phyloP scores from a whole-genome alignment of 2,888 invertebrate species.

The Brenthis daphne region DNA sequence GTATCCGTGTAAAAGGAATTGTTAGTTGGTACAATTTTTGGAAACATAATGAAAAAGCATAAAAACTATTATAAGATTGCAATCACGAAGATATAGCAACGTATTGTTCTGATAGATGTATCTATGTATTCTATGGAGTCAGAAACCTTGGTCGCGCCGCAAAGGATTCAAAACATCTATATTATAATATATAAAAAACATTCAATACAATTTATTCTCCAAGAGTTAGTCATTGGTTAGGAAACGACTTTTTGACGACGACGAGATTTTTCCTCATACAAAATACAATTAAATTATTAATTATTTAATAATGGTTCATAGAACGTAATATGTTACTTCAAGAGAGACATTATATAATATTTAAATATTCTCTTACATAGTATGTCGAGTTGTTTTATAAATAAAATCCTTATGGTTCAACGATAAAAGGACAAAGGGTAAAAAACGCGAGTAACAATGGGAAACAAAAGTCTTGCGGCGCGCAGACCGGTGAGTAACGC shows the following conservation, averaged over 20 bases:
- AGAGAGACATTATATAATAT: no score
- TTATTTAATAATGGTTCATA: not conserved
- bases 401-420: constrained; percentile 1
- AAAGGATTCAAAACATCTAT: not conserved
- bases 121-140: not conserved
- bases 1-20: no score
- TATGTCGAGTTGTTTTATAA: no score
- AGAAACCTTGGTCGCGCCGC: constrained; percentile 3
- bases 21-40: no score
- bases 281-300: not conserved
- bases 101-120: constrained; percentile 7
- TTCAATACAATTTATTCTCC: constrained; percentile 4
- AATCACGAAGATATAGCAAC: constrained; percentile 6
- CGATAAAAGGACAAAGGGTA: constrained; percentile 16
- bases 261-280: constrained; percentile 2
- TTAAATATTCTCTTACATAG: no score
- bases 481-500: constrained; percentile 14
- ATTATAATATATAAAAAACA: constrained; percentile 2
- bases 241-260: not conserved
- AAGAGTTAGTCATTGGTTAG: not conserved
- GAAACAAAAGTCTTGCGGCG: constrained; percentile 12
- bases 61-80: constrained; percentile 10
- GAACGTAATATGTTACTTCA: no score
- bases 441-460: constrained; percentile 12
- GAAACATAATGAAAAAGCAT: not conserved